Evolutionary conservation across 2,888 invertebrate species (phyloP).

Genomic region (Dioctria linearis): DNA sequence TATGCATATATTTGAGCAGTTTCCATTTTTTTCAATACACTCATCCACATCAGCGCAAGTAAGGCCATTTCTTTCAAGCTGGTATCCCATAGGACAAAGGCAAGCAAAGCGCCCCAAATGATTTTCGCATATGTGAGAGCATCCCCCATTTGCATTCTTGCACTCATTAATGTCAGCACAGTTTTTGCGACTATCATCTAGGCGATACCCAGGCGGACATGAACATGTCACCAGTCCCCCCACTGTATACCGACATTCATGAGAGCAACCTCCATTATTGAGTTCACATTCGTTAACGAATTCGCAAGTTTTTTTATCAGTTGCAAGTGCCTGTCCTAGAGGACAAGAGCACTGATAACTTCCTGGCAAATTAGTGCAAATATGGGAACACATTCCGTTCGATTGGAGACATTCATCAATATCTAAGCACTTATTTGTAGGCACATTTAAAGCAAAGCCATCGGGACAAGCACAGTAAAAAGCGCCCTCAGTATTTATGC

Average conservation of each 20-base stretch:
- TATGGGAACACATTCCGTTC: constrained; percentile 71
- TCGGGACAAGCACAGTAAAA: constrained; percentile 71
- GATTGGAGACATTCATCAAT: constrained; percentile 71
- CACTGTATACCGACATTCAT: constrained; percentile 71
- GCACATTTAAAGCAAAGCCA: constrained; percentile 70
- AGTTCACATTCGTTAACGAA: constrained; percentile 73
- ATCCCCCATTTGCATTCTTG: constrained; percentile 73
- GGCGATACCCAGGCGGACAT: constrained; percentile 74
- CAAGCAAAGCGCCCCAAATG: constrained; percentile 72
- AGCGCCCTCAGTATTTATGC: constrained; percentile 69
- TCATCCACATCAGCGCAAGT: constrained; percentile 74
- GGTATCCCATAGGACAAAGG: constrained; percentile 71
- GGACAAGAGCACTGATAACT: constrained; percentile 66
- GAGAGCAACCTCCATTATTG: constrained; percentile 70
- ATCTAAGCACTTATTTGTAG: constrained; percentile 69
- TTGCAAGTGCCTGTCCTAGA: constrained; percentile 62
- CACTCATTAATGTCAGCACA: constrained; percentile 74
- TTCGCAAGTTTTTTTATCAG: constrained; percentile 65
- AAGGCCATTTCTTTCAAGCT: constrained; percentile 66
- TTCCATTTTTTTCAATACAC: constrained; percentile 72
- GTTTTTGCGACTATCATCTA: constrained; percentile 70
- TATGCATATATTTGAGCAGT: constrained; percentile 74
- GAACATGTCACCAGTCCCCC: constrained; percentile 72
- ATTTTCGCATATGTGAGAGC: constrained; percentile 75
- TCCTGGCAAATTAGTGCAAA: constrained; percentile 69